Evolutionary conservation across 2,888 invertebrate species (phyloP), one percentile per base, ranked within the genome.

Genomic region (Drosophila subquinaria): DNA sequence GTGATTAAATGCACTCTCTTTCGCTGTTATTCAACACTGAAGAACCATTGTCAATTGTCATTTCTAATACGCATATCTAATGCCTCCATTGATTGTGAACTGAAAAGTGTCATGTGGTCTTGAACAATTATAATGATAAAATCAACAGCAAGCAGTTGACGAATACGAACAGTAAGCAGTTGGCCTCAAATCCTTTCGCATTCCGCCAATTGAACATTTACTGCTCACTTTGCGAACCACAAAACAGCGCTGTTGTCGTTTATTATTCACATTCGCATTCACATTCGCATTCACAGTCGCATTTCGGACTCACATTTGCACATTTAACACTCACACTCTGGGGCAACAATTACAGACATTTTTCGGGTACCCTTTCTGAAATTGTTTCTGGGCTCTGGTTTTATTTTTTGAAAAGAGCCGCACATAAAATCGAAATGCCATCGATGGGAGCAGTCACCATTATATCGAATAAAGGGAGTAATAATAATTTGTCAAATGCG

Each of bases 401-500:
- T 77, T 68, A 13, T 57, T 27, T 50, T 43, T 50, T 30, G 48
- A 20, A 42, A 27, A 53, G 45, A 47, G 45, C 17, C 47, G 30
- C 62, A 42, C 69, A 69, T 80, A 59, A 80, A 80, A 80, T 80
- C 66, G 77, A 69, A 74, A 74, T 74, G 61, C 56, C 80, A 77
- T 77, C 69, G 72, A 60, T 75, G 64, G 38, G 67, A 45, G 67
- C 76, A 69, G 72, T 68, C 69, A 55, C 55, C 72, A 65, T 67
- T 52, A 74, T 69, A 77, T 68, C 56, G 45, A 23, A 45, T 57
- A 57, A 57, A 45, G 59, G 60, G 64, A 65, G 77, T 75, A 80
- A 81, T 79, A 82, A 82, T 82, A 80, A 82, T 82, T 82, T 82
- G 82, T 78, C 82, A 82, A 79, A 80, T 81, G 74, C 69, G 73